Conservation (phyloP, 2,113 vertebrate species). For the Gavia stellata region DNA sequence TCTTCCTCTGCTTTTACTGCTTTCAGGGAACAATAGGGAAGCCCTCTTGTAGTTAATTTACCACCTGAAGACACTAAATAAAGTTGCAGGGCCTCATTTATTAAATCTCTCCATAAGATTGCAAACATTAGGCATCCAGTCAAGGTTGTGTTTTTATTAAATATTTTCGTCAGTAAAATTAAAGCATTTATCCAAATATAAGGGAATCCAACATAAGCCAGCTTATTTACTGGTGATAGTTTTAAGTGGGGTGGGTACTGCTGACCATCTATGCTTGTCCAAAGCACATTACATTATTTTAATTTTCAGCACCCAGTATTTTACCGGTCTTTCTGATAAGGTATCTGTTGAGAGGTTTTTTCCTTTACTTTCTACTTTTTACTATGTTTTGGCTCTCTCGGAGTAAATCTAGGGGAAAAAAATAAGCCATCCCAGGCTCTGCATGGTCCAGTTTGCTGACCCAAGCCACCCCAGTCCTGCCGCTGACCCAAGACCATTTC, state of each 20-base stretch:
- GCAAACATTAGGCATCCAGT: background rate
- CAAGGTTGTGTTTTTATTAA: background rate
- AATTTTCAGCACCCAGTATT: background rate
- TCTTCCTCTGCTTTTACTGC: background rate
- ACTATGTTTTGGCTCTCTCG: background rate
- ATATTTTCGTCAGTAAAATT: conserved; percentile 8
- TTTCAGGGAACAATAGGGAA: conserved; percentile 37
- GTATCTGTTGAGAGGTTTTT: background rate
- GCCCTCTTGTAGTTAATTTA: conserved; percentile 40
- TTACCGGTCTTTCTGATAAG: background rate
- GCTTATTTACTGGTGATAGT: background rate
- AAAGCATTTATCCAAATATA: background rate
- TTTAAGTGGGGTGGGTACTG: background rate
- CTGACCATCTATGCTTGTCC: background rate
- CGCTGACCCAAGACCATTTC: background rate
- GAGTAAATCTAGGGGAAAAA: background rate
- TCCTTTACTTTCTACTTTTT: background rate
- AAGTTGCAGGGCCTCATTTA: conserved; percentile 8
- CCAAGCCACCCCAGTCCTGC: too few relatives aligned
- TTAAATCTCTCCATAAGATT: background rate
- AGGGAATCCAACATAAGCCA: background rate
- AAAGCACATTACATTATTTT: background rate
- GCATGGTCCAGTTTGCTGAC: background rate
- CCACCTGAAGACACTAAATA: conserved; percentile 34
- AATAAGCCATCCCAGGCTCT: background rate